Evolutionary conservation across 2,113 vertebrate species (phyloP).

Genomic region (Leiothrix lutea): DNA sequence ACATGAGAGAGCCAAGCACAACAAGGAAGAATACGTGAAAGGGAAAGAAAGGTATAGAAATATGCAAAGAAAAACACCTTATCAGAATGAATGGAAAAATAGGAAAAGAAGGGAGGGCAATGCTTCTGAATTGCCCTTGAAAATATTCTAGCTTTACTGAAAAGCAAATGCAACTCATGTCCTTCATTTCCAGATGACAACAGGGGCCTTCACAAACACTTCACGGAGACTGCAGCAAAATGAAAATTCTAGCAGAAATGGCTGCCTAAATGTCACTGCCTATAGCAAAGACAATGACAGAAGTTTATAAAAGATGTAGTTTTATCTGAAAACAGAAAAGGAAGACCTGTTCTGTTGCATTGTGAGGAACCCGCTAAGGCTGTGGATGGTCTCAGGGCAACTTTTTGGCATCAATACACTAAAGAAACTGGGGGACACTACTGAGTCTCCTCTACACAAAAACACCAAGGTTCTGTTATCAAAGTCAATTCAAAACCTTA

Average conservation of each 20-base stretch:
- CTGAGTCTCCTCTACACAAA: not conserved
- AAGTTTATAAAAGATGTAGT: not conserved
- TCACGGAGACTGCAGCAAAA: not conserved
- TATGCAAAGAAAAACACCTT: not conserved
- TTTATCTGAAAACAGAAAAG: not conserved
- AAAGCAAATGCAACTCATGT: not conserved
- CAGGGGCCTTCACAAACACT: not conserved
- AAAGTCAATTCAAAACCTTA: not conserved
- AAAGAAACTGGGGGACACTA: not conserved
- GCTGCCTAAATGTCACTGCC: slow-evolving; percentile 13
- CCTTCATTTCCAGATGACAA: not conserved
- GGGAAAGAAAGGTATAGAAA: not conserved
- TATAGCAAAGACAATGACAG: not conserved
- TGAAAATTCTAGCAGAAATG: not conserved
- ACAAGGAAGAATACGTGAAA: not conserved
- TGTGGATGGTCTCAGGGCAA: not conserved
- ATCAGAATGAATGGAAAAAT: not conserved
- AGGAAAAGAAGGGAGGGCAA: not conserved
- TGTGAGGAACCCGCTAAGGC: not conserved
- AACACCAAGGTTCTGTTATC: not conserved
- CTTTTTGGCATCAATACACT: not conserved
- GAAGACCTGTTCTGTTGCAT: not conserved
- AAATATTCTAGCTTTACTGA: not conserved
- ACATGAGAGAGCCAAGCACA: not conserved
- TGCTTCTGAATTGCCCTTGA: not conserved